Conservation (phyloP, 2,888 invertebrate species). For the Drosophila yooni region DNA sequence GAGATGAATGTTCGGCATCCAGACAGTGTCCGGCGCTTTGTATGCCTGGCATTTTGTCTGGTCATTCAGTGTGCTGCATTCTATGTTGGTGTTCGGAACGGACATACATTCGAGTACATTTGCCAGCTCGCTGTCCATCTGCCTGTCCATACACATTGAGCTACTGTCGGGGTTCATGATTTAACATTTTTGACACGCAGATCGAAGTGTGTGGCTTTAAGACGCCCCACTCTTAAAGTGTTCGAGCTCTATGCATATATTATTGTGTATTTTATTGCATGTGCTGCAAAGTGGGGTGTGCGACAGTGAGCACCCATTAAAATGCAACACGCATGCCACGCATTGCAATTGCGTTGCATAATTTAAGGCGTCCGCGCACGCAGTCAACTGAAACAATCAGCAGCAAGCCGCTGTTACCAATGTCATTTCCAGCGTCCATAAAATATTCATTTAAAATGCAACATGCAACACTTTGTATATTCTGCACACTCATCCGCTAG, state of each 20-base stretch:
- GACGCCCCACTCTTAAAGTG: conserved; percentile 23
- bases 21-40: conserved; percentile 14
- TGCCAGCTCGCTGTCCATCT: conserved; percentile 64
- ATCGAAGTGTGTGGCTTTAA: conserved; percentile 30
- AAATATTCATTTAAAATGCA: conserved; percentile 79
- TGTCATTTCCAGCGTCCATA: conserved; percentile 53
- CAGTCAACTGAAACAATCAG: conserved; percentile 63
- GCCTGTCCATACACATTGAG: conserved; percentile 30
- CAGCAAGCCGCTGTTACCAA: conserved; percentile 38
- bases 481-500: conserved; percentile 17
- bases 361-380: conserved; percentile 71
- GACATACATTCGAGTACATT: conserved; percentile 52
- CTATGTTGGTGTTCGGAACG: not conserved
- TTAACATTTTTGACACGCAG: conserved; percentile 38
- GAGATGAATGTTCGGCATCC: conserved; percentile 73
- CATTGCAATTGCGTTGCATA: conserved; percentile 66
- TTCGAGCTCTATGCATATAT: conserved; percentile 58
- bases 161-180: conserved; percentile 15
- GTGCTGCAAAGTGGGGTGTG: conserved; percentile 39
- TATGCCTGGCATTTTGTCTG: conserved; percentile 14
- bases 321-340: conserved; percentile 74
- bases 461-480: conserved; percentile 77
- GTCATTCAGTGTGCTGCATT: conserved; percentile 25
- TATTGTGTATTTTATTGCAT: conserved; percentile 61
- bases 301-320: conserved; percentile 53